These are phyloP conservation scores for Philantomba maxwellii DNA, from an alignment of 2,113 vertebrate species.

Conservation along the genomic window DNA sequence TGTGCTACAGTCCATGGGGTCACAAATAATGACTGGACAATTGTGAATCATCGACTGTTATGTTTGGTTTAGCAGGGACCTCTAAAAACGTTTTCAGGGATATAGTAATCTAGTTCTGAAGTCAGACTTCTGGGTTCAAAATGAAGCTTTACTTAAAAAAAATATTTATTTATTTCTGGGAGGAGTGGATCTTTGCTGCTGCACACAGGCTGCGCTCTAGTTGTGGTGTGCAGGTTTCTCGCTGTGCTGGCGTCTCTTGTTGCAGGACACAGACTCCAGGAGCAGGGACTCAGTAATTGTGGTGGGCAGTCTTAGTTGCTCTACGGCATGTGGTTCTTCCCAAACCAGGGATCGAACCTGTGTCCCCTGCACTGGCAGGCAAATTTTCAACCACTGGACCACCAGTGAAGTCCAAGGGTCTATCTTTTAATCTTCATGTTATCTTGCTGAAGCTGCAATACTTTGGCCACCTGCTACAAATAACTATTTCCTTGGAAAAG, in stretches of 20 bases:
- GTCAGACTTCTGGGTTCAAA: not conserved
- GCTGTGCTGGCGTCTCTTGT: not conserved
- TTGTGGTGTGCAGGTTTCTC: not conserved
- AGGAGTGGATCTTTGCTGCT: not conserved
- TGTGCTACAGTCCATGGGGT: not conserved
- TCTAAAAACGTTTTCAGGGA: not conserved
- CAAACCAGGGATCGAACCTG: not conserved
- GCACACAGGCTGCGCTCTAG: not conserved
- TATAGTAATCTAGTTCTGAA: not conserved
- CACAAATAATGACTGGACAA: accelerated
- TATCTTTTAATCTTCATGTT: not conserved
- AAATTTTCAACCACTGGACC: not conserved
- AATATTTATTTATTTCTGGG: not conserved
- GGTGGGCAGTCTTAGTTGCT: not conserved
- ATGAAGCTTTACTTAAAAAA: not conserved
- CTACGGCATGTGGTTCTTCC: not conserved
- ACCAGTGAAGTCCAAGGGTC: not conserved
- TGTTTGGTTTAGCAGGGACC: not conserved
- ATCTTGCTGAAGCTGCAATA: not conserved
- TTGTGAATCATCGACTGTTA: not conserved
- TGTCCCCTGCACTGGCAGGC: not conserved
- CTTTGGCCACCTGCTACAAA: not conserved
- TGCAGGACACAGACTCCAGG: not conserved
- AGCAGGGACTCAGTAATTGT: not conserved
- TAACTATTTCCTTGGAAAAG: not conserved